Percentiles rank a stretch among this genome's conserved stretches.
These are phyloP conservation scores for Xylocampa areola DNA, from an alignment of 2,888 invertebrate species.

Conservation along the genomic window DNA sequence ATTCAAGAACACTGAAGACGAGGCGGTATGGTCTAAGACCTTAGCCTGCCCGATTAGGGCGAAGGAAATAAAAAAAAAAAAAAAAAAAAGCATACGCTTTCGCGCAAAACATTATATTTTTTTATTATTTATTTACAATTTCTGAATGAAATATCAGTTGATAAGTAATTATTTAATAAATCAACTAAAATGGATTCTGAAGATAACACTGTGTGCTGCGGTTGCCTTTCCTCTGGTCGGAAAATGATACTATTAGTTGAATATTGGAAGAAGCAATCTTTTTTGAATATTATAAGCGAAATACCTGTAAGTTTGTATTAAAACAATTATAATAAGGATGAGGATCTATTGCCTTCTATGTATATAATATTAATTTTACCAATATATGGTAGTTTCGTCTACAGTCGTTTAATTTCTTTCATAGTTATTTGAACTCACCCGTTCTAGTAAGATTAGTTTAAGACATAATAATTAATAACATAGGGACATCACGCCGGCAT, in stretches of 20 bases:
- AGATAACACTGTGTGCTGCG: slow-evolving; percentile 66
- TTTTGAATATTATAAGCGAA: slow-evolving; percentile 73
- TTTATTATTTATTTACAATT: slow-evolving; percentile 43
- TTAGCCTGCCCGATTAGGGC: no score
- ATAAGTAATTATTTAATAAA: not conserved
- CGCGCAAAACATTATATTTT: slow-evolving; percentile 36
- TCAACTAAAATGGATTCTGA: slow-evolving; percentile 52
- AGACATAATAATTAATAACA: no score
- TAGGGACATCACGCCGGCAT: no score
- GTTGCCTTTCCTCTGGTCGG: slow-evolving; percentile 73
- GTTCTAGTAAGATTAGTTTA: no score
- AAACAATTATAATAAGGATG: not conserved
- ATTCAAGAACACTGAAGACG: no score
- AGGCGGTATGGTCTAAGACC: no score
- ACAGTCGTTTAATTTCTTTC: not conserved
- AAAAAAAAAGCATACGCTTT: slow-evolving; percentile 33
- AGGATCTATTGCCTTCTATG: not conserved
- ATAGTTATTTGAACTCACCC: not conserved
- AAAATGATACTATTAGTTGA: slow-evolving; percentile 70
- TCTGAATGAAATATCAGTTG: slow-evolving; percentile 44
- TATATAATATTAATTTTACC: not conserved
- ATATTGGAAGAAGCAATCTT: slow-evolving; percentile 66
- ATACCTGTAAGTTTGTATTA: slow-evolving; percentile 65
- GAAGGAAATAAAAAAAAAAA: no score
- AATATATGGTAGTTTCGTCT: not conserved